Conservation (phyloP, 2,888 invertebrate species). For the Poecilus cupreus region DNA sequence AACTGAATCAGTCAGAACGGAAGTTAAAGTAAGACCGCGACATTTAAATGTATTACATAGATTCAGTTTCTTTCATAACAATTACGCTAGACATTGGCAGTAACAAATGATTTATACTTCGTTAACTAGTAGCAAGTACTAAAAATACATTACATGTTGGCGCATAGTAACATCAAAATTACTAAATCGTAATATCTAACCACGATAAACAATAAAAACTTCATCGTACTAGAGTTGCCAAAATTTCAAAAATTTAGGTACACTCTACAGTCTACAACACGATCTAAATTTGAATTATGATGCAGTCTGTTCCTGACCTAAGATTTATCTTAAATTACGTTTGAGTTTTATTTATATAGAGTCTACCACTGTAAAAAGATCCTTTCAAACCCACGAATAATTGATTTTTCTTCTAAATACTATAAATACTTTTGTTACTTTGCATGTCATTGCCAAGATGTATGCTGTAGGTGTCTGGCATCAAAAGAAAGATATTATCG, state of each 20-base stretch:
- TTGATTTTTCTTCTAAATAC: constrained; percentile 29
- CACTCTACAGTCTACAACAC: no score
- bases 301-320: no score
- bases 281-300: no score
- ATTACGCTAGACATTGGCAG: no score
- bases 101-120: background rate
- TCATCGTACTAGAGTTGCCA: background rate
- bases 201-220: background rate
- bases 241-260: background rate
- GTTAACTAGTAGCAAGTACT: background rate
- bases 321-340: no score
- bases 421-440: constrained; percentile 47
- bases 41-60: no score
- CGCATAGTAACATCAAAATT: constrained; percentile 33
- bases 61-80: no score
- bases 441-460: constrained; percentile 35
- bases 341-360: no score
- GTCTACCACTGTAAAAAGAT: no score
- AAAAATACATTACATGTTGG: constrained; percentile 23
- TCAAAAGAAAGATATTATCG: constrained; percentile 44
- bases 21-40: no score
- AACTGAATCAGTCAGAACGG: no score
- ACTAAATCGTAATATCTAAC: background rate
- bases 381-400: background rate
- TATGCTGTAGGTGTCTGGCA: constrained; percentile 47